Conservation (phyloP, 2,888 invertebrate genomes). For the Coelinius sp. region DNA sequence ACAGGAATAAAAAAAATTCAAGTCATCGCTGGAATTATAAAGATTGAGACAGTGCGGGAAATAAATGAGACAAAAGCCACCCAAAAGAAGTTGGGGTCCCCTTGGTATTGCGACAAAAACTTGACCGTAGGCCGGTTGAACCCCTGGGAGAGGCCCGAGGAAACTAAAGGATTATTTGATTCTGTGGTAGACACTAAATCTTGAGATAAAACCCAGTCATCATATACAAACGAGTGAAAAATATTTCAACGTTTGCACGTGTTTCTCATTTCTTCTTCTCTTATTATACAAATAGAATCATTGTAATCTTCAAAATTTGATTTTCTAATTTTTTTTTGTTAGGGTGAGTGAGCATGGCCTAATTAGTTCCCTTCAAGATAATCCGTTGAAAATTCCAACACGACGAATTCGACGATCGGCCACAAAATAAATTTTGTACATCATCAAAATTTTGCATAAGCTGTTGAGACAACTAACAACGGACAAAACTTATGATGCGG, state of each 20-base stretch:
- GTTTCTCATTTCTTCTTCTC: not conserved
- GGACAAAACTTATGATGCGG: too few relatives aligned
- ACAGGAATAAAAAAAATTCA: conserved; percentile 8
- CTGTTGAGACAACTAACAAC: too few relatives aligned
- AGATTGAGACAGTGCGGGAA: conserved; percentile 25
- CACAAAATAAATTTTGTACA: too few relatives aligned
- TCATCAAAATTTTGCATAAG: too few relatives aligned
- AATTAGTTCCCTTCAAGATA: too few relatives aligned
- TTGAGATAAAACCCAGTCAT: conserved; percentile 14
- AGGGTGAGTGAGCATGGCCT: too few relatives aligned
- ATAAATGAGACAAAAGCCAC: conserved; percentile 24
- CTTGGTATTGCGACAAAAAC: conserved; percentile 16
- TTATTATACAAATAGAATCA: too few relatives aligned
- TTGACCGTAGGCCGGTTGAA: conserved; percentile 14
- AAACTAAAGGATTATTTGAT: conserved; percentile 19
- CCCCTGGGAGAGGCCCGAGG: conserved; percentile 4
- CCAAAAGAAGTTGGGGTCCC: conserved; percentile 9
- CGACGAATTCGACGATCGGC: too few relatives aligned
- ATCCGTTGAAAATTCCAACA: too few relatives aligned
- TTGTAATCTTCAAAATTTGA: too few relatives aligned
- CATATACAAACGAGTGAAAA: conserved; percentile 12
- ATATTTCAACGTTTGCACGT: conserved; percentile 17
- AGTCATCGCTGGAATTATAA: conserved; percentile 14
- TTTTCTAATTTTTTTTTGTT: too few relatives aligned
- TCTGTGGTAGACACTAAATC: conserved; percentile 17